phyloP scores from a whole-genome alignment of 2,113 vertebrate species.

The Stictonetta naevosa region DNA sequence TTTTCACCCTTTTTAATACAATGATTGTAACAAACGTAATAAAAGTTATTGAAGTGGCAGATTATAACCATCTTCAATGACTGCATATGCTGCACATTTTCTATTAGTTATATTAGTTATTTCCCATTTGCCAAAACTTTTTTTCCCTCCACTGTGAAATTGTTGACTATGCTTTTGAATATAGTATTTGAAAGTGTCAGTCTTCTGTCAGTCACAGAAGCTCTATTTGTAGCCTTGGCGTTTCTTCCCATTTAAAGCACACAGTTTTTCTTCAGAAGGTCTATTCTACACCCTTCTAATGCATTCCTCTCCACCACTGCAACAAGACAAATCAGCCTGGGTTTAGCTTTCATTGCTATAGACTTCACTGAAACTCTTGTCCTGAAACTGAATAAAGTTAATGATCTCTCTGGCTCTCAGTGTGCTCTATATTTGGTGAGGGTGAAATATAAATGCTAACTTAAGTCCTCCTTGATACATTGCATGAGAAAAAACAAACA shows the following conservation, averaged over 20 bases:
- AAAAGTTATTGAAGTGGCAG: not conserved
- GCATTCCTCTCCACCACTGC: not conserved
- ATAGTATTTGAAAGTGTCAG: not conserved
- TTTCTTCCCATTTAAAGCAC: not conserved
- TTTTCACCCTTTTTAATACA: not conserved
- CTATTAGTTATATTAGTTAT: not conserved
- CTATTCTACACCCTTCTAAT: not conserved
- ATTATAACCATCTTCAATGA: not conserved
- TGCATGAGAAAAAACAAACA: not conserved
- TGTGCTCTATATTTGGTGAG: not conserved
- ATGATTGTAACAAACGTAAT: not conserved
- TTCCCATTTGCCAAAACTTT: not conserved
- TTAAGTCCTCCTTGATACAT: not conserved
- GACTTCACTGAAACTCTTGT: not conserved
- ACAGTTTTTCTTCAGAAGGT: not conserved
- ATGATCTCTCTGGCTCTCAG: not conserved
- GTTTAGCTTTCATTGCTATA: not conserved
- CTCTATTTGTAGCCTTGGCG: not conserved
- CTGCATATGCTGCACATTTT: not conserved
- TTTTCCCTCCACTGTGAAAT: not conserved
- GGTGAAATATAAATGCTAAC: not conserved
- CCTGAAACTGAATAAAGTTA: not conserved
- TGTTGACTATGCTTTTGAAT: not conserved
- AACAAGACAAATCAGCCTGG: not conserved
- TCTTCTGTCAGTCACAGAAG: not conserved